These are phyloP conservation scores for Meles meles DNA, from an alignment of 2,113 vertebrate species.

Conservation along the genomic window DNA sequence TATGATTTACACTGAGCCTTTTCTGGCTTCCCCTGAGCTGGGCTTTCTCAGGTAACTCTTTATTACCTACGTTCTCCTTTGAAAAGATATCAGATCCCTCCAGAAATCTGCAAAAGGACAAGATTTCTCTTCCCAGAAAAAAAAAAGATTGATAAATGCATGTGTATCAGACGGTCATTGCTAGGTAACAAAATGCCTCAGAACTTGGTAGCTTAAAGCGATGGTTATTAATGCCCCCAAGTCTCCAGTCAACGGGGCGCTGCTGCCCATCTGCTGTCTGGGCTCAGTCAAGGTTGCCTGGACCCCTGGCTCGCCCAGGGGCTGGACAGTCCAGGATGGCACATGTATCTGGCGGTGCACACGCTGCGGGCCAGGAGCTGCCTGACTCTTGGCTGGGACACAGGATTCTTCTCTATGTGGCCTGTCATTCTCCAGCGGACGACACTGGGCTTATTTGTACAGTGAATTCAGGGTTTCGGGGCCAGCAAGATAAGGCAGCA, in stretches of 20 bases:
- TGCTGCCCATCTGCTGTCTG: fast-evolving
- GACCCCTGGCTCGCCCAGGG: not conserved
- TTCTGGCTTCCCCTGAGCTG: not conserved
- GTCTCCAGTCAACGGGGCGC: fast-evolving
- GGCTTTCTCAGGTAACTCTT: not conserved
- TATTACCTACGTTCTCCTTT: not conserved
- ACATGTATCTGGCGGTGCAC: not conserved
- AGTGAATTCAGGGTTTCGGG: not conserved
- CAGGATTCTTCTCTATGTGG: not conserved
- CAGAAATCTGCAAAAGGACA: not conserved
- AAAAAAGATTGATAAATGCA: not conserved
- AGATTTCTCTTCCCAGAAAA: not conserved
- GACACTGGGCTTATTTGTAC: fast-evolving
- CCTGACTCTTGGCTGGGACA: not conserved
- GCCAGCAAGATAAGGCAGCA: not conserved
- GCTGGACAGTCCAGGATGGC: fast-evolving
- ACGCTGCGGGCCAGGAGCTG: not conserved
- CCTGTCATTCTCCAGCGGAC: not conserved
- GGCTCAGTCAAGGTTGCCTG: too few relatives aligned
- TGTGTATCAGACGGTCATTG: not conserved
- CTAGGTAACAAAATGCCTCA: not conserved
- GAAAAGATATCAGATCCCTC: not conserved
- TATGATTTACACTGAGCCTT: not conserved
- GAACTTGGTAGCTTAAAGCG: not conserved
- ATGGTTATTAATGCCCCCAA: not conserved